Conservation (phyloP, 2,797 vertebrate species). For the Tragopan temminckii region DNA sequence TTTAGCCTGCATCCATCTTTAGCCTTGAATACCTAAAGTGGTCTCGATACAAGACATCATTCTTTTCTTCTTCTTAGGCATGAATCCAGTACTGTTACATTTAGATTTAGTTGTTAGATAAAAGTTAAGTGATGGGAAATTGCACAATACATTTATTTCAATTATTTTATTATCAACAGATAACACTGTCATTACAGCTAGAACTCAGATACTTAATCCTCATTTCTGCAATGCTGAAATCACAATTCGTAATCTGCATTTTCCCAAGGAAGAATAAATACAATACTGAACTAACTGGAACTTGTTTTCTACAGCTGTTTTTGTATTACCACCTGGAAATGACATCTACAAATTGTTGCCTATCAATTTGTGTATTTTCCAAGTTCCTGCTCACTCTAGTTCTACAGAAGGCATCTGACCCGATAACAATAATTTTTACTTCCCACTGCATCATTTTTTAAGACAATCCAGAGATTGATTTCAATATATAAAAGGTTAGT, state of each 20-base stretch:
- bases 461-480: background rate
- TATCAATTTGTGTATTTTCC: background rate
- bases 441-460: background rate
- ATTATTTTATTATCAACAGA: background rate
- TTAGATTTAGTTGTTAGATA: background rate
- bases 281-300: background rate
- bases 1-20: background rate
- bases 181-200: background rate
- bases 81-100: background rate
- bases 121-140: background rate
- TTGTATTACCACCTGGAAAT: background rate
- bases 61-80: background rate
- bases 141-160: background rate
- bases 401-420: background rate
- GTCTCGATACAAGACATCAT: background rate
- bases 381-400: background rate
- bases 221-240: background rate
- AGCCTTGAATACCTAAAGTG: background rate
- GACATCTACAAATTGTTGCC: background rate
- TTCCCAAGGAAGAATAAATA: background rate
- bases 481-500: background rate
- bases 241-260: background rate
- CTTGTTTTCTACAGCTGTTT: background rate
- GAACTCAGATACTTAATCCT: background rate
- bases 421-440: background rate